Base-by-base conservation (phyloP, 2,888 invertebrate species). In the Acleris emargana region DNA sequence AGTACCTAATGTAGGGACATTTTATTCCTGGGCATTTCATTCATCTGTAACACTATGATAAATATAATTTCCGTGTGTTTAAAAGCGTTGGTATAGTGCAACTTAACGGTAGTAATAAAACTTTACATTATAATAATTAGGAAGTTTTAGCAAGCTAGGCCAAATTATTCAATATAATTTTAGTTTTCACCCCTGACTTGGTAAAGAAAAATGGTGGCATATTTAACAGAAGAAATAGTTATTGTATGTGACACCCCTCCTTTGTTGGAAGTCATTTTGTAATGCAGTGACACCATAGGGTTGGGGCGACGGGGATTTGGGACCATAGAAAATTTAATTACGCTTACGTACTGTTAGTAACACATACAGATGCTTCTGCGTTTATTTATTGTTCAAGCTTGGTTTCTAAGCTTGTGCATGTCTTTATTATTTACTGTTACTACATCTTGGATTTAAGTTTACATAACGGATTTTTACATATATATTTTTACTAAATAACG, bases 331-430 rank as follows among this genome's bases (percentile, higher is more conserved):
- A 55, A 64, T 64, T 64, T 64, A 60, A 64, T 64, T 64, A 64
- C 59, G 50, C 54, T 64, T 64, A 64, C 64, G 59, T 64, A 64
- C 64, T 64, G 64, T 60, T 53, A 43, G 63, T 63, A 63, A 63
- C 55, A 64, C 52, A 64, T 60, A 64, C 59, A 50, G 54, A 49
- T 47, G 51, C 25, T 50, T 43, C 54, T 20, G 64, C n/a, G 53
- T 49, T 49, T 16, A 18, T 32, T 28, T 47, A 47, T 58, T 52
- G 38, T 54, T 38, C 18, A 42, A 60, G 58, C 17, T 52, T 52
- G 51, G 50, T 32, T 17, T 17, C 17, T 7, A n/a, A 43, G 5
- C 4, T 43, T 42, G 11, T 42, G 42, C 4, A 13, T 42, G 45
- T 45, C 17, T 45, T 45, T 43, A 43, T 16, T 43, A 43, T 9